Evolutionary conservation across 92 coral and sea anemone genomes (phyloP).

Genomic region (Phenganax subtilis): DNA sequence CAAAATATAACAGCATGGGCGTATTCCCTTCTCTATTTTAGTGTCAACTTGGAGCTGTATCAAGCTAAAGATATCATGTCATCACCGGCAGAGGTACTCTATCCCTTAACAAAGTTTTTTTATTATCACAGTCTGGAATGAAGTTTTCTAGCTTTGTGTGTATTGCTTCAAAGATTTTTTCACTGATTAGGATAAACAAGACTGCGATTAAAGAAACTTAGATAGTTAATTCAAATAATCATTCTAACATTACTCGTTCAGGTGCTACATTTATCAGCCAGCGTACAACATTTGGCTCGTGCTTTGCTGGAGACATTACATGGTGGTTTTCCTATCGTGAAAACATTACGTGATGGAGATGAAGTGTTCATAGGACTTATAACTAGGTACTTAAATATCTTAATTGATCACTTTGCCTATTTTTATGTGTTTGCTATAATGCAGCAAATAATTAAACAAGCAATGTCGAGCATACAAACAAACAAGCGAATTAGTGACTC

Average conservation of each 20-base stretch:
- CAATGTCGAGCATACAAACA: too few species aligned
- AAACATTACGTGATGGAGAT: conserved; percentile 50
- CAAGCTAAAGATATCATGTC: conserved; percentile 87
- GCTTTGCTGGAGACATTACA: conserved; percentile 82
- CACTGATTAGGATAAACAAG: too few species aligned
- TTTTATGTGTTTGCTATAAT: conserved; percentile 42
- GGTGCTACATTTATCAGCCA: conserved; percentile 58
- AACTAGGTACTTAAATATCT: conserved; percentile 51
- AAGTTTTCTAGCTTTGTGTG: too few species aligned
- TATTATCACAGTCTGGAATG: background rate
- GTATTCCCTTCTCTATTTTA: conserved; percentile 2
- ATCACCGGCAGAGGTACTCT: conserved; percentile 69
- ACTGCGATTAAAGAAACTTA: too few species aligned
- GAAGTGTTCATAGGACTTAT: conserved; percentile 77
- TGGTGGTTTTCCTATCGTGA: conserved; percentile 97
- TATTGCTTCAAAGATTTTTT: too few species aligned
- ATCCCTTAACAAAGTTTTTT: background rate
- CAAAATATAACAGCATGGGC: background rate
- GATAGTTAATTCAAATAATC: too few species aligned
- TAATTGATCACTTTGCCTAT: too few species aligned
- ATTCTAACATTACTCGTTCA: too few species aligned
- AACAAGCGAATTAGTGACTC: too few species aligned
- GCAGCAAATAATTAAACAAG: too few species aligned
- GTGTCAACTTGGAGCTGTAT: conserved; percentile 90
- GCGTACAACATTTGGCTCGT: conserved; percentile 59